phyloP scores from a whole-genome alignment of 2,797 vertebrate species.

The Scleropages formosus region DNA sequence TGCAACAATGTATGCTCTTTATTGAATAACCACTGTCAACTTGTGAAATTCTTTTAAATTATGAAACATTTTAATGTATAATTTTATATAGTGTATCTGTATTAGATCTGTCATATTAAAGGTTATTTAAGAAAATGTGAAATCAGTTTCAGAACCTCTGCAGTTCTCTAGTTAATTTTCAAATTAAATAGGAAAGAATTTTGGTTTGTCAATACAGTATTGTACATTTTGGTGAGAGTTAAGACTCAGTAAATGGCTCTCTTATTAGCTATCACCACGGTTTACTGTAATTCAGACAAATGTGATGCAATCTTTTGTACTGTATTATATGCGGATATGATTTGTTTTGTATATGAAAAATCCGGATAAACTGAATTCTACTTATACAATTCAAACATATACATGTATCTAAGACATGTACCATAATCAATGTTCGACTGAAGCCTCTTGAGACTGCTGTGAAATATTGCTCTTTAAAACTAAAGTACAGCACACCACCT shows the following conservation, averaged over 20 bases:
- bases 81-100: background rate
- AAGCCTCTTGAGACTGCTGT: too few species aligned
- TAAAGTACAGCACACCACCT: too few species aligned
- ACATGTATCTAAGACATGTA: too few species aligned
- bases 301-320: too few species aligned
- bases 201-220: background rate
- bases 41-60: slow-evolving; percentile 4
- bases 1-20: background rate
- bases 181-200: slow-evolving; percentile 11
- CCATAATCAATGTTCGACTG: too few species aligned
- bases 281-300: too few species aligned
- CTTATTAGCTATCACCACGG: too few species aligned
- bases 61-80: slow-evolving; percentile 2
- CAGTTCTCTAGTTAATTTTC: slow-evolving; percentile 6
- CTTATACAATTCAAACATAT: too few species aligned
- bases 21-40: slow-evolving; percentile 4
- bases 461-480: too few species aligned
- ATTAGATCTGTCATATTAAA: slow-evolving; percentile 4
- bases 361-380: background rate
- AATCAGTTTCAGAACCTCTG: background rate
- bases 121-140: slow-evolving; percentile 19
- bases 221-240: too few species aligned
- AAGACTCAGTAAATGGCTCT: too few species aligned
- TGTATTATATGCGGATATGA: too few species aligned
- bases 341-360: background rate